Evolutionary conservation across 1,140 invertebrate species (phyloP).

Genomic region (Neoseiulus cucumeris): DNA sequence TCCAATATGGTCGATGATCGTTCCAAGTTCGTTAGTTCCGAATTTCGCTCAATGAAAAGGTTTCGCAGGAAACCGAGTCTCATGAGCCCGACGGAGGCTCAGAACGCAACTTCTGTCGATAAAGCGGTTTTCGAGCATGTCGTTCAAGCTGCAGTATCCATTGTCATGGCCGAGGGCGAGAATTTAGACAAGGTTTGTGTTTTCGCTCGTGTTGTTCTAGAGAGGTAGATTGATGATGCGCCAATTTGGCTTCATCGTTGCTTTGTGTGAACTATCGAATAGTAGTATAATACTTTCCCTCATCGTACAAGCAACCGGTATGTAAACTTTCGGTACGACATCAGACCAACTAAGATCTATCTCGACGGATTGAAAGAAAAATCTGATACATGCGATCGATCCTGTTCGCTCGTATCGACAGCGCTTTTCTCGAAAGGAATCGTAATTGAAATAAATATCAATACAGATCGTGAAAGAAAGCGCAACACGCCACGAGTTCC

Average conservation of each 20-base stretch:
- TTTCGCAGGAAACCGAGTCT: not conserved
- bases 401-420: no score
- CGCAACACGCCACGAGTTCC: constrained; percentile 56
- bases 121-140: constrained; percentile 53
- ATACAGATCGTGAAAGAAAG: constrained; percentile 37
- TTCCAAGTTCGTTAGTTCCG: no score
- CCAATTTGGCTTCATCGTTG: no score
- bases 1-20: no score
- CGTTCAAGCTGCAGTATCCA: constrained; percentile 57
- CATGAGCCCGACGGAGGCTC: not conserved
- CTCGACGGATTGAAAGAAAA: no score
- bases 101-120: constrained; percentile 11
- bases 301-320: not conserved
- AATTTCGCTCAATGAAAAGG: no score
- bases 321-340: no score
- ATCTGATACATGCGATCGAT: no score
- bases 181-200: constrained; percentile 21
- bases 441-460: not conserved
- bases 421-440: not conserved
- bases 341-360: no score
- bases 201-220: no score
- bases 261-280: not conserved
- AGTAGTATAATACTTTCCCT: not conserved
- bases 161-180: constrained; percentile 64
- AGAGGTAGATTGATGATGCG: no score